A percentile compares a stretch with the other conserved stretches of the same genome.
These are phyloP conservation scores for Cervus canadensis DNA, from an alignment of 2,113 vertebrate genomes.

Conservation along the genomic window DNA sequence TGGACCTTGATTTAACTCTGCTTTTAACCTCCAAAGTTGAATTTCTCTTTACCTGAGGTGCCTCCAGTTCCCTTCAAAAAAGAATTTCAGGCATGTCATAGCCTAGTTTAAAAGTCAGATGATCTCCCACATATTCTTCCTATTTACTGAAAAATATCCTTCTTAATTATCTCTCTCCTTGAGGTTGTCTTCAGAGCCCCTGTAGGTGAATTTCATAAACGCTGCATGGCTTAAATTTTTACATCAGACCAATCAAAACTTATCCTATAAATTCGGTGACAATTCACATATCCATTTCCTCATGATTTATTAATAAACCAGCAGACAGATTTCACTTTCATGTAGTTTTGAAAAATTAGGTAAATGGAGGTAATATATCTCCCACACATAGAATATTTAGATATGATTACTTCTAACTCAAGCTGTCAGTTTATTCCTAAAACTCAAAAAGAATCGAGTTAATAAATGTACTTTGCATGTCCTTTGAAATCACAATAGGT, in stretches of 20 bases:
- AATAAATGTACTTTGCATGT: conserved; percentile 68
- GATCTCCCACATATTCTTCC: background rate
- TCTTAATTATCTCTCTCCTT: background rate
- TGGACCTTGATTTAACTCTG: background rate
- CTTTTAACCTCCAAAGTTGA: background rate
- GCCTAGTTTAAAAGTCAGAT: background rate
- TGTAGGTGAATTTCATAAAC: background rate
- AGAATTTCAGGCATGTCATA: background rate
- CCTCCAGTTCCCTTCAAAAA: background rate
- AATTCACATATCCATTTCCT: background rate
- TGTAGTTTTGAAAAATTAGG: conserved; percentile 28
- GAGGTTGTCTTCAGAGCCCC: background rate
- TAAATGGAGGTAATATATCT: conserved; percentile 1
- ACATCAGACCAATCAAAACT: background rate
- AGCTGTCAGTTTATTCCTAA: conserved; percentile 69
- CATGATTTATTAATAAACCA: background rate
- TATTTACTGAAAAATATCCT: background rate
- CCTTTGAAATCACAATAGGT: conserved; percentile 63
- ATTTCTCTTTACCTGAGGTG: background rate
- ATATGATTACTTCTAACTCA: conserved; percentile 64
- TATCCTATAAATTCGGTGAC: background rate
- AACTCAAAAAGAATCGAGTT: conserved; percentile 59
- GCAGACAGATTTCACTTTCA: conserved; percentile 1
- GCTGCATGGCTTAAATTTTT: background rate
- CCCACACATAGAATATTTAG: conserved; percentile 54